A percentile compares a stretch with the other conserved stretches of the same genome.
Evolutionary conservation across 53 echinoderm and acorn worm genomes (phyloP).

Genomic region (Glandiceps talaboti): DNA sequence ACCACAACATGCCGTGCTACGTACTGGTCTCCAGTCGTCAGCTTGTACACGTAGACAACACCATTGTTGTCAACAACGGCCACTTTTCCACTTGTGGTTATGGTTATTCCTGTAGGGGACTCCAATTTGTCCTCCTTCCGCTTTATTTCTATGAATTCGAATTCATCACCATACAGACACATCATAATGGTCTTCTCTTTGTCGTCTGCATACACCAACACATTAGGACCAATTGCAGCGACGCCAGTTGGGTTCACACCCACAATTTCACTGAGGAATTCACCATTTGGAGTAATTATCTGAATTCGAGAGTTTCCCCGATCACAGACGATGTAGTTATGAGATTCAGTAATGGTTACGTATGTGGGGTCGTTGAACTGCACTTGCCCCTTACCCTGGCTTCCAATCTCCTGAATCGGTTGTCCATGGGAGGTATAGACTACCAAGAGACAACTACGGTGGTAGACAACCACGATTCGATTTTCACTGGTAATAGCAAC

Average conservation of each 20-base stretch:
- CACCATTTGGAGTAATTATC: neutral
- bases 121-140: too few species aligned
- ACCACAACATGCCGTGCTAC: too few species aligned
- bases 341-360: neutral
- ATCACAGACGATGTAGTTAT: neutral
- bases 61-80: too few species aligned
- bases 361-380: neutral
- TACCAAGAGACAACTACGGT: neutral
- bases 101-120: too few species aligned
- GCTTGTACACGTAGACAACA: too few species aligned
- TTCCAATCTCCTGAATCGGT: neutral
- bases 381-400: neutral
- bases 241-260: neutral
- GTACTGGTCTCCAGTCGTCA: too few species aligned
- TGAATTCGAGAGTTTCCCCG: neutral
- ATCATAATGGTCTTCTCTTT: too few species aligned
- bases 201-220: neutral
- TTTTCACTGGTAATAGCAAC: neutral
- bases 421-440: neutral
- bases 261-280: neutral
- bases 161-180: too few species aligned
- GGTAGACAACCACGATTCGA: neutral
- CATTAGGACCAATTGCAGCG: neutral
- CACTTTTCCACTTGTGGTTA: too few species aligned
- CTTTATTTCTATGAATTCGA: too few species aligned